Percentiles rank a stretch among this genome's conserved stretches.
Conservation (phyloP, 2,113 vertebrate species). For the Anolis sagrei region DNA sequence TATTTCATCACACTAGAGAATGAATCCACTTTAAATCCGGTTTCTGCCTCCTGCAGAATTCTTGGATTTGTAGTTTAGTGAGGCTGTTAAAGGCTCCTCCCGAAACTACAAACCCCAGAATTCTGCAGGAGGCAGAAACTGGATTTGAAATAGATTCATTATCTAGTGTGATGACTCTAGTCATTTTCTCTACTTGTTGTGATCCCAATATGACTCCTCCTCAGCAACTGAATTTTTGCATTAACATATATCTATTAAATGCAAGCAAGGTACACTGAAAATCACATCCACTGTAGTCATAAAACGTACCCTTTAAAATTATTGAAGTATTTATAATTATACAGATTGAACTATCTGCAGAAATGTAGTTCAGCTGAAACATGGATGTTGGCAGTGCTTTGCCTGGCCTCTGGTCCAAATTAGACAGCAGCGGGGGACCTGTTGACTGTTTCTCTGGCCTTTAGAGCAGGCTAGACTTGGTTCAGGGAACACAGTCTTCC, state of each 20-base stretch:
- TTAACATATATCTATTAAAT: background rate
- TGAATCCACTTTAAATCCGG: too few species aligned
- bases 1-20: too few species aligned
- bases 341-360: conserved; percentile 22
- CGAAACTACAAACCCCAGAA: too few species aligned
- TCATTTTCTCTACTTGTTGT: background rate
- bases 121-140: too few species aligned
- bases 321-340: background rate
- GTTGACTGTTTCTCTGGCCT: conserved; percentile 1
- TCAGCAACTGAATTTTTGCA: background rate
- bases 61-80: too few species aligned
- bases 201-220: background rate
- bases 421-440: background rate
- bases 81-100: too few species aligned
- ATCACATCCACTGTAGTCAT: background rate
- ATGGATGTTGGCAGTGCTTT: conserved; percentile 4
- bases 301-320: background rate
- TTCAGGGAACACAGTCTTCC: background rate
- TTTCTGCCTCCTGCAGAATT: too few species aligned
- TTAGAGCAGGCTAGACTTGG: background rate
- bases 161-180: too few species aligned
- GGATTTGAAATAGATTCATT: too few species aligned
- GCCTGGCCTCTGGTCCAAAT: background rate
- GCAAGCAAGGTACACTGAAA: background rate
- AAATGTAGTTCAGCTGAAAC: conserved; percentile 44